A percentile compares a stretch with the other conserved stretches of the same genome.
Conservation (phyloP, 2,888 invertebrate genomes). For the Aphodius sticticus region DNA sequence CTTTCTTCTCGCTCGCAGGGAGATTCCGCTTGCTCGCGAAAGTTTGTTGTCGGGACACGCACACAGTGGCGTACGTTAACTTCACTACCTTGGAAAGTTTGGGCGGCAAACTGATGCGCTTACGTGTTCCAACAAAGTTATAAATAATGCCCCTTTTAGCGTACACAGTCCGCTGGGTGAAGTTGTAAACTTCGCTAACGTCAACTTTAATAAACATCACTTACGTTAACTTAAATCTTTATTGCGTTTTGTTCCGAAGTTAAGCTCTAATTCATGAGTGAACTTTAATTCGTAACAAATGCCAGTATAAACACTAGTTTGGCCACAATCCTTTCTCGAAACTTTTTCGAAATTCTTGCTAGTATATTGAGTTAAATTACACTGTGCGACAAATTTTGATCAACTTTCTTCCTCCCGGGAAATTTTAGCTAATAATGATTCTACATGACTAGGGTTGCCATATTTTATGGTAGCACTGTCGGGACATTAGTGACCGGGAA, state of each 20-base stretch:
- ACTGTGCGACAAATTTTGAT: too few relatives aligned
- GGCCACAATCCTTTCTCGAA: too few relatives aligned
- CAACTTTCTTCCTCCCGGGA: too few relatives aligned
- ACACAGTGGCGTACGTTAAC: constrained; percentile 8
- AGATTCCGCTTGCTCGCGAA: constrained; percentile 9
- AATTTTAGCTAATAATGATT: too few relatives aligned
- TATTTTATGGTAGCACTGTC: too few relatives aligned
- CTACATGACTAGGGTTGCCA: too few relatives aligned
- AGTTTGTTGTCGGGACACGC: constrained; percentile 25
- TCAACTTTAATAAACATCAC: not conserved
- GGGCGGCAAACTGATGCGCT: constrained; percentile 29
- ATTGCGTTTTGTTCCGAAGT: not conserved
- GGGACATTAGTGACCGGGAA: too few relatives aligned
- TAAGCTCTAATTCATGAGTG: not conserved
- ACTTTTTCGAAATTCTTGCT: too few relatives aligned
- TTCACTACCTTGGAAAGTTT: constrained; percentile 36
- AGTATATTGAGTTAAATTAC: too few relatives aligned
- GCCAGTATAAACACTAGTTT: too few relatives aligned
- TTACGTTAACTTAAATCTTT: not conserved
- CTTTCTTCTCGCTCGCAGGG: constrained; percentile 11
- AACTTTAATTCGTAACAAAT: too few relatives aligned
- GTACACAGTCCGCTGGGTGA: not conserved
- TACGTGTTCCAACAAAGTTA: constrained; percentile 30
- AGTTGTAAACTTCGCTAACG: not conserved
- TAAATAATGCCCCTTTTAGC: constrained; percentile 30